Conservation (phyloP, 2,113 vertebrate genomes). For the Zapus hudsonius region DNA sequence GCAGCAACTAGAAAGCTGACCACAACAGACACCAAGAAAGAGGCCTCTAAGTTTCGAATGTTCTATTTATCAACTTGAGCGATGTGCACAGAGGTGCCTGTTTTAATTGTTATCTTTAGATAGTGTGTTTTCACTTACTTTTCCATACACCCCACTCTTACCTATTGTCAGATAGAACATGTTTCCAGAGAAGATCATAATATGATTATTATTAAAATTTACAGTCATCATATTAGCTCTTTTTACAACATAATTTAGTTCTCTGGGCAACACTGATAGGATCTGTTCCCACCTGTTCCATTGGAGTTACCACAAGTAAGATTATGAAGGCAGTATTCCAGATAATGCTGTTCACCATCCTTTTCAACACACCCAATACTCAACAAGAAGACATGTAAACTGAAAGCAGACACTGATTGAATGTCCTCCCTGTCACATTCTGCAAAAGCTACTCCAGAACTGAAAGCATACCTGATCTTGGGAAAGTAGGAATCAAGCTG, state of each 20-base stretch:
- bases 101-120: constrained; percentile 15
- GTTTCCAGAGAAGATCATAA: background rate
- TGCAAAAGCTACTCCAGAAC: background rate
- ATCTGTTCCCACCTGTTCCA: background rate
- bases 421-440: no score
- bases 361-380: no score
- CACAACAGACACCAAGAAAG: no score
- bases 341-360: background rate
- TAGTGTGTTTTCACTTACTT: background rate
- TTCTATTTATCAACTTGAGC: background rate
- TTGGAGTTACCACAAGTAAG: background rate
- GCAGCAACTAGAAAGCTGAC: no score
- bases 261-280: background rate
- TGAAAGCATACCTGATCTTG: constrained; percentile 34
- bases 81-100: background rate
- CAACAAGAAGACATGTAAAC: background rate
- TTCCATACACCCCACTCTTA: background rate
- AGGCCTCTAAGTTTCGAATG: background rate
- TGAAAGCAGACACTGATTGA: background rate
- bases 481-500: background rate
- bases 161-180: background rate
- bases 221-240: background rate
- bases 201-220: constrained; percentile 4
- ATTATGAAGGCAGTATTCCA: background rate
- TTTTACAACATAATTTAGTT: background rate